A percentile compares a stretch with the other conserved stretches of the same genome.
Conservation (phyloP, 2,888 invertebrate species). For the Drosophila percnosoma region DNA sequence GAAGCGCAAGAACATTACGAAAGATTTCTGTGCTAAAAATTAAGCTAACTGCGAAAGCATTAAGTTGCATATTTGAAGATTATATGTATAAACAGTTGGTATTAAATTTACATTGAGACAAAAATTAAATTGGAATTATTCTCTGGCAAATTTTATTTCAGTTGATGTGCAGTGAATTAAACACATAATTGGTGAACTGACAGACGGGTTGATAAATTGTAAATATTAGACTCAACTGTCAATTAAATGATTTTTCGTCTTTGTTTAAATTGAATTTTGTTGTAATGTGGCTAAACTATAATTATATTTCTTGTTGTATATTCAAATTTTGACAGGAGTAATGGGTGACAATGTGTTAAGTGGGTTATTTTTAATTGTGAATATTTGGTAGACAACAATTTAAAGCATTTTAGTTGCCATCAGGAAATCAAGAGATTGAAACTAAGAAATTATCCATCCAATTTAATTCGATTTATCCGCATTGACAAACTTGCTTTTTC, state of each 20-base stretch:
- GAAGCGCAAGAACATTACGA: neutral
- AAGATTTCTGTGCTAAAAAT: neutral
- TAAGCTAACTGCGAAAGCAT: neutral
- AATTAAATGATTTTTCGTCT: neutral
- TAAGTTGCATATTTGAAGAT: neutral
- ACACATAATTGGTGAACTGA: neutral
- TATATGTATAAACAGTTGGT: neutral
- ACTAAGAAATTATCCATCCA: neutral
- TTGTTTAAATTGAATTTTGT: no score
- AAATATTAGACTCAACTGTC: neutral
- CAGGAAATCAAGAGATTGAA: neutral
- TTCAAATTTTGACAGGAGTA: neutral
- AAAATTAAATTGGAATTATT: neutral
- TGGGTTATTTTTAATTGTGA: neutral
- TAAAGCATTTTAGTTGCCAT: neutral
- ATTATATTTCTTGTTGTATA: neutral
- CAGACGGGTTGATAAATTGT: neutral
- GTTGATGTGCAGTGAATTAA: neutral
- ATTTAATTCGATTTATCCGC: slow-evolving; percentile 7
- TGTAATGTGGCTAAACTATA: neutral
- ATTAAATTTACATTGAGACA: neutral
- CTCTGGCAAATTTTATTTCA: neutral
- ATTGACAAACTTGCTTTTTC: neutral
- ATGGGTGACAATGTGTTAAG: neutral
- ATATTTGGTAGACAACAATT: neutral